Evolutionary conservation across 2,113 vertebrate genomes (phyloP), one percentile per base, ranked within the genome.

Genomic region (Tupaia tana): DNA sequence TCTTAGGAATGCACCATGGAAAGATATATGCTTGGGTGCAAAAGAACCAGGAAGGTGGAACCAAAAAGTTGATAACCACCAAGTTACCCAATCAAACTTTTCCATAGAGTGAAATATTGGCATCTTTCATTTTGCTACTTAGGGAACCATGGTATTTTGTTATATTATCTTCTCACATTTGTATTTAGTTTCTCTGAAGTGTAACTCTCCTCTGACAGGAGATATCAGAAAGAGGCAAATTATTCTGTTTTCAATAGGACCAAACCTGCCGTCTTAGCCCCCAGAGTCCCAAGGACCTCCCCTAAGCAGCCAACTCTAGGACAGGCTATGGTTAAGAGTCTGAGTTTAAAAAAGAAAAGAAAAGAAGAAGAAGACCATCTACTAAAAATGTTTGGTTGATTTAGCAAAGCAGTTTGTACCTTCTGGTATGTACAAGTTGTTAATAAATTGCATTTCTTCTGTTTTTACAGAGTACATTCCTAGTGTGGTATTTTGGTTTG

Each of bases 391-490:
- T 94, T 86, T 88, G 54, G 71, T 90, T 95, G 94, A 93, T 97
- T 93, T 96, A 96, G 96, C 59, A 2, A 94, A 89, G 77, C 66
- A 86, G 58, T 96, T 95, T 96, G 91, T 90, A 95, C 91, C 89
- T 97, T 94, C 94, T 93, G 84, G 66, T 94, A 89, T 80, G 94
- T 93, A 94, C 94, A 96, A 94, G 96, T 91, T 84, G 90, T 77
- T 91, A 95, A 97, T 95, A 95, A 97, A 92, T 96, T 94, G 80
- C 89, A 96, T 96, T 94, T 96, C 89, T 97, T 90, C n/a, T 31
- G 66, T 90, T 95, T 96, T 97, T 94, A 94, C 95, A 89, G 95
- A 97, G 93, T 82, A 86, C 93, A 93, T 96, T 96, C 71, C 78
- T 94, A 66, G 73, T 78, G 80, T 92, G 90, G 95, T 94, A 92